Base-by-base conservation (phyloP, 2,113 vertebrate genomes). In the Cephalopholis sonnerati region DNA sequence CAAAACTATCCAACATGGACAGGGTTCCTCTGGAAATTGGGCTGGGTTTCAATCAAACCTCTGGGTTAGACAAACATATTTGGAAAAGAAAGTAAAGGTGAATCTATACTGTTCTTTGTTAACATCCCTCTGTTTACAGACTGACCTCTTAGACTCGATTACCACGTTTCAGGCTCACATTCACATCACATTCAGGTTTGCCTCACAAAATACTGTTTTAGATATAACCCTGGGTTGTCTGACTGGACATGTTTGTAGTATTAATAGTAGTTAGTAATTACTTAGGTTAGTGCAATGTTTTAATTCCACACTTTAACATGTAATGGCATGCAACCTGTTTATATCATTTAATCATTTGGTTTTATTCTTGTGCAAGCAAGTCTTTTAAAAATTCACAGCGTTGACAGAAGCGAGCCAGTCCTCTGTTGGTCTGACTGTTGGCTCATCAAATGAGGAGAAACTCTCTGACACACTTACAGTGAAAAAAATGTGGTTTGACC, bases 401-500 rank as follows among this genome's bases (percentile, higher is more conserved):
- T 8, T 4, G 7, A 74, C 50, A 29, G 50, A 61, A 63, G 58
- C 13, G 7, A 24, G 59, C 4, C 27, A 1, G 22, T 72, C 24
- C 18, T 53, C 24, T n/a, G 63, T 3, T 57, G 54, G 13, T 75
- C 66, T 13, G 70, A 77, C 53, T 22, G 39, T 25, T 20, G 41
- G 74, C 79, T 70, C 63, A 80, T 93, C 91, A 91, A 77, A 80
- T 46, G 51, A 72, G 74, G 61, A 86, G 68, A 89, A 90, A 86
- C 78, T 88, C 86, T 64, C 44, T 69, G 78, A 81, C 69, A 74
- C 63, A 68, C 69, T 66, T 39, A 58, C 53, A 61, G 71, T 44
- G 17, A 83, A 77, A 74, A 44, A 87, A 67, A 77, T 63, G 54
- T 55, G 55, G 13, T 86, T 89, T 93, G 90, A 94, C 94, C 93